Evolutionary conservation across 1,140 invertebrate species (phyloP), one percentile per base, ranked within the genome.

Genomic region (Anastatus disparis): DNA sequence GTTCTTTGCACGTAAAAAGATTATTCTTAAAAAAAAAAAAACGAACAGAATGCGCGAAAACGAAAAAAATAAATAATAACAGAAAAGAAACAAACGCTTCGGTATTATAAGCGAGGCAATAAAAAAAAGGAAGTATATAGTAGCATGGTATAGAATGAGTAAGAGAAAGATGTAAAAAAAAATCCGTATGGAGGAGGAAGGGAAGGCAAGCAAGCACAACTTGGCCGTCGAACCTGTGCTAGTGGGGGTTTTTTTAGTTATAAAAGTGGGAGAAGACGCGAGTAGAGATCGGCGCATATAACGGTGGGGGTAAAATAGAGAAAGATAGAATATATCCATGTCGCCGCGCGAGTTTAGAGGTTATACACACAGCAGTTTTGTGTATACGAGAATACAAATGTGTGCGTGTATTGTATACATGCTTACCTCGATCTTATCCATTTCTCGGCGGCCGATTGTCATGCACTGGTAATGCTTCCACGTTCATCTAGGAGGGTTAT

Each of bases 391-490:
- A 42, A 15, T n/a, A 31, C 15, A 8, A 15, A 15, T 20, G 26
- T 52, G 22, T n/a, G 0, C 15, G 13, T 27, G 27, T 64, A 52
- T 52, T 58, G 17, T 48, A 27, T 44, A 44, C 44, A 24, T 17
- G 17, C 79, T 82, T 64, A 85, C 84, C 82, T 85, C 84, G 77
- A 85, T 79, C 80, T 85, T 85, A 79, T 85, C 84, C 84, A 85
- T 85, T 79, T 84, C 78, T 81, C 70, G 77, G 70, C 72, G 76
- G 77, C 77, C 78, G 75, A 73, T 74, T 83, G 78, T 82, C 81
- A 82, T 78, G 79, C 80, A 78, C 78, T 81, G 75, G 52, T 31
- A 31, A 68, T 61, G 24, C 79, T 75, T 74, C 78, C 78, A 82
- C 81, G 77, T 79, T 84, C 82, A 85, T 84, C 77, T 82, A 83